phyloP scores from a whole-genome alignment of 92 coral and sea anemone genomes.

The Porites evermanni region DNA sequence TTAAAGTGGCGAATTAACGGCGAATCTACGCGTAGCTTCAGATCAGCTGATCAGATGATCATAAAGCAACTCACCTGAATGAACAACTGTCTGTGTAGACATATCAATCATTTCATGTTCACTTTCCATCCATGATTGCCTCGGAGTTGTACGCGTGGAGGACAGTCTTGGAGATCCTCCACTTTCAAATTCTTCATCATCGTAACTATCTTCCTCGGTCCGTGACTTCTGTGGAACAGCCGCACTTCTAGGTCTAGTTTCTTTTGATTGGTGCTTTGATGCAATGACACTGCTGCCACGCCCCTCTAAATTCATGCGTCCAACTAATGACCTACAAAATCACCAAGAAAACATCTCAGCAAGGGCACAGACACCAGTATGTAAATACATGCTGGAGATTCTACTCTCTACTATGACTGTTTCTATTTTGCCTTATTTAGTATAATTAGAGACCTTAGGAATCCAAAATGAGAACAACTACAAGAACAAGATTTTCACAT shows the following conservation, averaged over 20 bases:
- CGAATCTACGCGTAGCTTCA: no score
- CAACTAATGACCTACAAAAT: slow-evolving; percentile 69
- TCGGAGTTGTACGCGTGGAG: slow-evolving; percentile 49
- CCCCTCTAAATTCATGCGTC: slow-evolving; percentile 86
- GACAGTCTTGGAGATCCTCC: slow-evolving; percentile 66
- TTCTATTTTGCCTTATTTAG: no score
- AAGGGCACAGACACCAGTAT: not conserved
- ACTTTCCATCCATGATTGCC: slow-evolving; percentile 68
- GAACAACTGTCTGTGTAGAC: slow-evolving; percentile 93
- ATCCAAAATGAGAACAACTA: no score
- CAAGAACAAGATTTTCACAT: no score
- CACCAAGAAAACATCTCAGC: not conserved
- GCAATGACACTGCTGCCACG: slow-evolving; percentile 71
- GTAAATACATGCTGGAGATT: no score
- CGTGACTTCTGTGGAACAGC: slow-evolving; percentile 45
- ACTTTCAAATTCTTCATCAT: slow-evolving; percentile 79
- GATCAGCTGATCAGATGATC: no score
- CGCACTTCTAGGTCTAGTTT: slow-evolving; percentile 72
- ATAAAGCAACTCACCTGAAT: slow-evolving; percentile 72
- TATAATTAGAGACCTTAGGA: no score
- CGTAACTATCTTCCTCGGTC: slow-evolving; percentile 58
- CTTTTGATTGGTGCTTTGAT: slow-evolving; percentile 58
- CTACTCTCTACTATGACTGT: no score
- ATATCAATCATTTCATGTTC: slow-evolving; percentile 81
- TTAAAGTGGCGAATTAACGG: no score